Evolutionary conservation across 2,113 vertebrate species (phyloP).

Genomic region (human): GRCh38 chr12:53731001-53731500

Average conservation of each 20-base stretch:
- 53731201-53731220: not conserved
- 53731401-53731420: not conserved
- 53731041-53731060: not conserved
- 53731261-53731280: not conserved
- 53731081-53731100: not conserved
- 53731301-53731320: slow-evolving; percentile 13
- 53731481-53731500: not conserved
- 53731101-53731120: not conserved
- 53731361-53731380: not conserved
- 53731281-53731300: not conserved
- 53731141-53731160: not conserved
- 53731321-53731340: not conserved
- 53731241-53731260: slow-evolving; percentile 12
- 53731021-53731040: slow-evolving; percentile 36
- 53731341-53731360: not conserved
- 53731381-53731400: not conserved
- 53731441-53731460: not conserved
- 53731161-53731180: not conserved
- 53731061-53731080: not conserved
- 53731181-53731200: not conserved
- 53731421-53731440: not conserved
- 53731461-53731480: not conserved
- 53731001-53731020: not conserved
- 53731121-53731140: not conserved
- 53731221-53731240: not conserved